Conservation (phyloP, 2,113 vertebrate species). For the Nannospalax galili region DNA sequence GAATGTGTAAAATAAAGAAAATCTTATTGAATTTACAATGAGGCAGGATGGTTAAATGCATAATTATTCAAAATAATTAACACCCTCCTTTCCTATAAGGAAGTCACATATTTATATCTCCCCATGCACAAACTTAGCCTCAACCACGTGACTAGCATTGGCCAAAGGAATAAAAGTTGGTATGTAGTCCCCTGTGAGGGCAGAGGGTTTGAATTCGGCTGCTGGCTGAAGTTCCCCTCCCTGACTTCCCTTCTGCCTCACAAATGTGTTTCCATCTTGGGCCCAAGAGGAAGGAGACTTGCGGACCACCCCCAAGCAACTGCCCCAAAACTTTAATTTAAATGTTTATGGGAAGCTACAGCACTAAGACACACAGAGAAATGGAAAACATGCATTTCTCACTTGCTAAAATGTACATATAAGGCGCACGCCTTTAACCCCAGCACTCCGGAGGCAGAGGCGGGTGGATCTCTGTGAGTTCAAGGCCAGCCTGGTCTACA, state of each 20-base stretch:
- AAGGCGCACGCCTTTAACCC: too few relatives aligned
- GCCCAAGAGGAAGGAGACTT: not conserved
- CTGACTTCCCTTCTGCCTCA: not conserved
- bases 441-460: too few relatives aligned
- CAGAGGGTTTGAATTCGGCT: not conserved
- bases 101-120: not conserved
- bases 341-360: not conserved
- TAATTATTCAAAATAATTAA: not conserved
- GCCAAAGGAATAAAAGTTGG: not conserved
- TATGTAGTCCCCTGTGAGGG: rapidly evolving
- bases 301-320: not conserved
- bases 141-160: not conserved
- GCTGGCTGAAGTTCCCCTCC: not conserved
- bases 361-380: not conserved
- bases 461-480: too few relatives aligned
- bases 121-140: not conserved
- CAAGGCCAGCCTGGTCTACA: too few relatives aligned
- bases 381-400: not conserved
- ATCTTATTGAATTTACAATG: not conserved
- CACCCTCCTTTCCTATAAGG: not conserved
- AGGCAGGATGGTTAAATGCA: not conserved
- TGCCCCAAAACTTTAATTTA: not conserved
- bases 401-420: not conserved
- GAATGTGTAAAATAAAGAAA: conserved; percentile 13
- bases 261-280: not conserved